Base-by-base conservation (phyloP, 2,888 invertebrate species). In the Phaonia tiefii region DNA sequence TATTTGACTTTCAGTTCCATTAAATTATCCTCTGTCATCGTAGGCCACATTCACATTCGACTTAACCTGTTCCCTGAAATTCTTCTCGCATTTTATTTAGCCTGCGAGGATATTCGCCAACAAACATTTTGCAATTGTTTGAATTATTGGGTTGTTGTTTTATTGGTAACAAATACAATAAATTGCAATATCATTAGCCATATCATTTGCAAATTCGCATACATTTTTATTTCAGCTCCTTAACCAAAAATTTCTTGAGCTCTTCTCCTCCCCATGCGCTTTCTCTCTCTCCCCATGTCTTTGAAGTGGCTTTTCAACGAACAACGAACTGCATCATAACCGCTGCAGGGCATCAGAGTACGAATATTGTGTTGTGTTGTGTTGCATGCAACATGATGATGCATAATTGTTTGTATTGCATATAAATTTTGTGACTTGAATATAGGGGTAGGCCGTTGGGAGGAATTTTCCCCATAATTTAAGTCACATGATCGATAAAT, bases 181-280 rank as follows among this genome's bases (percentile, higher is more conserved):
- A 81, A 81, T 81, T 81, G 77, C 81, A 67, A 81, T 81, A 78
- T 81, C 81, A 81, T 81, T 81, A 81, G 78, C 65, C 63, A 46
- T 72, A 81, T 81, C 78, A 78, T 81, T 81, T 81, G 78, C 78
- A 81, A 81, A 81, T 75, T 78, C 72, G 71, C 81, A 78, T 77
- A 71, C 74, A 75, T 11, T 77, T 65, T 71, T 11, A 11, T 79
- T 37, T 70, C n/a, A n/a, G 4, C 31, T 31, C 31, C 31, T 31
- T 31, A 5, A 8, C 3, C 4, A 31, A 8, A 31, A 31, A 5
- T 31, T 31, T 31, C 31, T 31, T 31, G 3, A 31, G 8, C 31
- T 31, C 31, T 73, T 44, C 31, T 31, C 31, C 69, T 44, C 37
- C 13, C 13, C 60, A 60, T 49, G 2, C 13, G n/a, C n/a, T n/a